Evolutionary conservation across 2,113 vertebrate species (phyloP), one percentile per base, ranked within the genome.

Genomic region (Regulus satrapa): DNA sequence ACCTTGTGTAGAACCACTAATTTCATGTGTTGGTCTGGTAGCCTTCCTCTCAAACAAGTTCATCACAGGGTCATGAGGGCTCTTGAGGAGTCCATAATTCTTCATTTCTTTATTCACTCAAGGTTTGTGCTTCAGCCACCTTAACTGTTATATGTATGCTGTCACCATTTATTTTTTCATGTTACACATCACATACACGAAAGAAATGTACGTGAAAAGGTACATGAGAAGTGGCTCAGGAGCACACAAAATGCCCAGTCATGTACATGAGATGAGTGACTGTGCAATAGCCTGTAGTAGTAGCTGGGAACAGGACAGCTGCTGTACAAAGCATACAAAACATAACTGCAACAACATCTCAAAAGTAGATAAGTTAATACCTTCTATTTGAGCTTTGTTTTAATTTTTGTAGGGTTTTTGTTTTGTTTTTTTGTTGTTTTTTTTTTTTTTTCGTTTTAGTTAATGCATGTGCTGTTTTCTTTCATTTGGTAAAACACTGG

Each of bases 241-340:
- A 79, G 3, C 32, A 64, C 13, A n/a, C 45, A 41, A 85, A 72
- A 26, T 61, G 38, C 8, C 4, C 49, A 59, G 31, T 25, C 32
- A 13, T 14, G 14, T 18, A 7, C 54, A 16, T 52, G 46, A 82
- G 68, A 40, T 46, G 32, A 18, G 6, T 88, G 56, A 62, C 31
- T 54, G 9, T 26, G 7, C 0, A 12, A 31, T 20, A 58, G 23
- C n/a, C 32, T 62, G 0, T 31, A 66, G 38, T 2, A 54, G 18
- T 43, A 51, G 32, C 0, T 69, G 17, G 23, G 66, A 59, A 69
- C n/a, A 83, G 59, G 24, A 49, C 38, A 83, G 41, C 41, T 69
- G 26, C 38, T 58, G 18, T 49, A 77, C 20, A 71, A 77, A 91
- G 43, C 9, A 10, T 49, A 77, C 20, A 71, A 77, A 91, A 48